Base-by-base conservation (phyloP, 2,113 vertebrate genomes). In the Origma solitaria region DNA sequence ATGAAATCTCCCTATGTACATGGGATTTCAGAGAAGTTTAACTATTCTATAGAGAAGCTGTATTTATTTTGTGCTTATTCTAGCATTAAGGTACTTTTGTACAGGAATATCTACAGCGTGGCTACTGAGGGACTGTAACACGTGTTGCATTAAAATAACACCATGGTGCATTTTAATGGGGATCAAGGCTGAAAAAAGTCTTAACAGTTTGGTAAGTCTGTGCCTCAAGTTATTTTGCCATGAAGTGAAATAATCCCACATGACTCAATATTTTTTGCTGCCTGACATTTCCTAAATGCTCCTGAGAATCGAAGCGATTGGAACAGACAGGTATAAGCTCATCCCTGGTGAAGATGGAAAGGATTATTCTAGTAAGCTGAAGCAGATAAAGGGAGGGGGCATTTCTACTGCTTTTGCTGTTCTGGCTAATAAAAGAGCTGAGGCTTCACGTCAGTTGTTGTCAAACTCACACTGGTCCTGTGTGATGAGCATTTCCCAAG, bases 271-370 rank as follows among this genome's bases (percentile, higher is more conserved):
- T 72, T 18, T 70, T 86, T 86, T 78, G 10, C 33, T 86, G n/a
- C 23, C 50, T 81, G 50, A 69, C 2, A 17, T 78, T 94, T 83
- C 45, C 54, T 53, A 33, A 82, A 53, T 73, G 10, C 18, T 69
- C 37, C 56, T 0, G 0, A 64, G 27, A 89, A 40, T 20, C 2
- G 1, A 75, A 47, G n/a, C 19, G 9, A 2, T 30, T 15, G 31
- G 69, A 85, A 44, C 13, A 82, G 27, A 53, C 13, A 49, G 35
- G 24, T 68, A 30, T 40, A 58, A 92, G 2, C 7, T 64, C 8
- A 2, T 35, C 14, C 8, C 10, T 56, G 40, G 28, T 18, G 24
- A 23, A 72, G 57, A 44, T 0, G 0, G 19, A 77, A 64, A 60
- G 31, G 22, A 72, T 79, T 85, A 53, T 16, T 64, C 11, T 21